phyloP scores from a whole-genome alignment of 1,140 invertebrate species.

The Orchesella cincta region DNA sequence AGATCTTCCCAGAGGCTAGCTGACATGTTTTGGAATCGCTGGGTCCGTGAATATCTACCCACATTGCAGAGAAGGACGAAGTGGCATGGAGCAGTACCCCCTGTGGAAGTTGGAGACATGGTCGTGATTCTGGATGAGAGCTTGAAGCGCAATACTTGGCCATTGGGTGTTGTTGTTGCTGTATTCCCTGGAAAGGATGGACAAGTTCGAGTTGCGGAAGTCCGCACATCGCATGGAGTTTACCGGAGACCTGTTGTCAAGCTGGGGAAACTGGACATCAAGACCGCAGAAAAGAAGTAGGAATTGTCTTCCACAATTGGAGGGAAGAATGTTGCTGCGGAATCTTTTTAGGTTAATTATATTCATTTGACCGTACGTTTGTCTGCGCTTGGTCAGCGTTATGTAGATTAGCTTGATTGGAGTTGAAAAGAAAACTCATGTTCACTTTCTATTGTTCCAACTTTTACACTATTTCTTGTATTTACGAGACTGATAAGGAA shows the following conservation, averaged over 20 bases:
- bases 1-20: conserved; percentile 29
- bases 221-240: not conserved
- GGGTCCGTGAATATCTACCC: conserved; percentile 40
- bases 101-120: conserved; percentile 15
- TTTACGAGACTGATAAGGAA: no score
- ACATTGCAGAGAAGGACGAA: conserved; percentile 33
- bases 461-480: no score
- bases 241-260: conserved; percentile 11
- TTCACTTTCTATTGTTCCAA: no score
- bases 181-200: conserved; percentile 8
- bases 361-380: no score
- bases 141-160: not conserved
- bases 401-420: no score
- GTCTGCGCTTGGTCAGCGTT: no score
- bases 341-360: no score
- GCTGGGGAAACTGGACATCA: not conserved
- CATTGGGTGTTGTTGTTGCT: not conserved
- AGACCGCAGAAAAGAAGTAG: not conserved
- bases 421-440: no score
- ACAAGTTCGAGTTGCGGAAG: not conserved
- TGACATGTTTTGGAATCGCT: conserved; percentile 43
- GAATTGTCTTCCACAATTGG: not conserved
- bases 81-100: not conserved
- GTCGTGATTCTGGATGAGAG: conserved; percentile 17
- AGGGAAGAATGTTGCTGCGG: conserved; percentile 17